These are phyloP conservation scores for Campoletis sonorensis DNA, from an alignment of 1,140 invertebrate genomes.

Conservation along the genomic window DNA sequence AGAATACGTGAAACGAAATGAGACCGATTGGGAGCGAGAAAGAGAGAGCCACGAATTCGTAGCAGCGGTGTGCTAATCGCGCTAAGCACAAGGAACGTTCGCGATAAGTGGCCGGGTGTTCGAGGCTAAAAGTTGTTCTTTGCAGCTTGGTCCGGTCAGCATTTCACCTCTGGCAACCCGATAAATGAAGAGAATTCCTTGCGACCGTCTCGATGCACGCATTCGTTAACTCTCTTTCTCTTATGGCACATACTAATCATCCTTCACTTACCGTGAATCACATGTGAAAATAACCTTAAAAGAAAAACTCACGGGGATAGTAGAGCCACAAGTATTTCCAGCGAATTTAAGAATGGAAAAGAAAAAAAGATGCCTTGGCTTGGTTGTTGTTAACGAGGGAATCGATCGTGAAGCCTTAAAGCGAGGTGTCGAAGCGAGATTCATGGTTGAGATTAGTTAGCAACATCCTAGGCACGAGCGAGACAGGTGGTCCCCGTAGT, in stretches of 20 bases:
- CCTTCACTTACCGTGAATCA: not conserved
- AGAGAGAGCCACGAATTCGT: constrained; percentile 27
- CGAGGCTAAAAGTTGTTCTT: constrained; percentile 25
- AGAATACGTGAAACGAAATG: constrained; percentile 9
- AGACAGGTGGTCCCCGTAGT: constrained; percentile 37
- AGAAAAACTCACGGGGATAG: no score
- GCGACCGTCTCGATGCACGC: not conserved
- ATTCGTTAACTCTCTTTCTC: not conserved
- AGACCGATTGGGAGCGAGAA: not conserved
- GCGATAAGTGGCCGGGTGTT: constrained; percentile 50
- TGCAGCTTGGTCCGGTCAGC: constrained; percentile 27
- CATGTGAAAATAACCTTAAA: not conserved
- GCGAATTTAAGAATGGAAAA: not conserved
- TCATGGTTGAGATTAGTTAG: constrained; percentile 35
- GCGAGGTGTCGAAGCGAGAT: constrained; percentile 41
- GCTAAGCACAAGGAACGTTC: constrained; percentile 56
- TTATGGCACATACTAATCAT: not conserved
- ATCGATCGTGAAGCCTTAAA: constrained; percentile 20
- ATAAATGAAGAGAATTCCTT: constrained; percentile 32
- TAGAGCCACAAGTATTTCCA: no score
- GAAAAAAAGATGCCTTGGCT: not conserved
- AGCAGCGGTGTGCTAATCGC: constrained; percentile 60
- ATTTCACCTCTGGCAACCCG: constrained; percentile 27
- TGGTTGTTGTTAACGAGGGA: constrained; percentile 3
- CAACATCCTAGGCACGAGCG: not conserved